Conservation (phyloP, 2,113 vertebrate species). For the Cebidichthys violaceus region DNA sequence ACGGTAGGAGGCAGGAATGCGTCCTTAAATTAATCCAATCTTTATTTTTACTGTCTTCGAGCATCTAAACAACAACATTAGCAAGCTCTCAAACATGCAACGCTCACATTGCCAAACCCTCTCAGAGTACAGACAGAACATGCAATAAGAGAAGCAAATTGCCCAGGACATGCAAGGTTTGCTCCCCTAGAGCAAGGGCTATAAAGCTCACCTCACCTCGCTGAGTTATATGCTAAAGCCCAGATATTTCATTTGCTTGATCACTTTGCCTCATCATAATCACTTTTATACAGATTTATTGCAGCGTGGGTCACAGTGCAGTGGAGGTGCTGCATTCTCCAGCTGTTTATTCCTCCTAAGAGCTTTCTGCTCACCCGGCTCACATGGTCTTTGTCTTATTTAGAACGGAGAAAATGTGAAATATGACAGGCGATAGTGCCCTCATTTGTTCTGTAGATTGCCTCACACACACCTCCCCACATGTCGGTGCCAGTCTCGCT, state of each 20-base stretch:
- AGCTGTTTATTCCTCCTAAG: slow-evolving; percentile 82
- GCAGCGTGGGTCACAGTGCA: slow-evolving; percentile 74
- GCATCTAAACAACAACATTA: slow-evolving; percentile 44
- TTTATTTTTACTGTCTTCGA: neutral
- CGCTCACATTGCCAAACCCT: slow-evolving; percentile 31
- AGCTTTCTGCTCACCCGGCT: slow-evolving; percentile 73
- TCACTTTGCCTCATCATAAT: slow-evolving; percentile 83
- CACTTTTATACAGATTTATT: slow-evolving; percentile 81
- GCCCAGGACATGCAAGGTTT: slow-evolving; percentile 74
- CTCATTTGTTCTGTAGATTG: slow-evolving; percentile 81
- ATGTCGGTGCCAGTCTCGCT: slow-evolving; percentile 78
- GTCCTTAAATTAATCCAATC: slow-evolving; percentile 4
- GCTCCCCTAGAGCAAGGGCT: slow-evolving; percentile 69
- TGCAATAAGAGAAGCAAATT: slow-evolving; percentile 76
- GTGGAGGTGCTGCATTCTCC: slow-evolving; percentile 74
- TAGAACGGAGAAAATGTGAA: slow-evolving; percentile 78
- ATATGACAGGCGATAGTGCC: slow-evolving; percentile 78
- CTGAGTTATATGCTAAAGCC: slow-evolving; percentile 78
- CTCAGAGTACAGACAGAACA: slow-evolving; percentile 64
- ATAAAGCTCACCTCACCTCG: slow-evolving; percentile 78
- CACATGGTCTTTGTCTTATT: slow-evolving; percentile 80
- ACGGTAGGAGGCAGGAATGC: neutral
- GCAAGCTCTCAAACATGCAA: slow-evolving; percentile 48
- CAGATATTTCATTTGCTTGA: slow-evolving; percentile 85
- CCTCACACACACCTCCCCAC: slow-evolving; percentile 77